Conservation (phyloP, 2,888 invertebrate genomes). For the Athetis lepigone region DNA sequence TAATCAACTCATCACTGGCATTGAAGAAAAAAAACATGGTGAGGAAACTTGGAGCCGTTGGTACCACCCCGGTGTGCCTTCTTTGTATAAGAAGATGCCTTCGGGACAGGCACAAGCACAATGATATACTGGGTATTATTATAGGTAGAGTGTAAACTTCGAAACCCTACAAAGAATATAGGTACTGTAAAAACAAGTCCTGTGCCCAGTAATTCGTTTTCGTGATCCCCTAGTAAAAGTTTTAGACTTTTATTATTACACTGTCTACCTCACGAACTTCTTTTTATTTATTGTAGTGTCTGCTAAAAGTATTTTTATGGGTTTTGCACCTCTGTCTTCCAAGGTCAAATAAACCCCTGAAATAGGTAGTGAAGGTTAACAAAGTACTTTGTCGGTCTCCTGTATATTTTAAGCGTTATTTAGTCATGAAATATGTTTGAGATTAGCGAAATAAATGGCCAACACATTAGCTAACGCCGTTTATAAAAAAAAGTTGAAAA, state of each 20-base stretch:
- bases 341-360: slow-evolving; percentile 17
- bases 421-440: slow-evolving; percentile 35
- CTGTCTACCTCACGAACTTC: slow-evolving; percentile 2
- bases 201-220: slow-evolving; percentile 31
- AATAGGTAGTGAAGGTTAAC: slow-evolving; percentile 40
- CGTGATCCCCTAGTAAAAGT: slow-evolving; percentile 31
- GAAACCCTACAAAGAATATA: not conserved
- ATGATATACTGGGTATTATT: too few species aligned
- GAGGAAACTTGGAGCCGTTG: too few species aligned
- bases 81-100: too few species aligned
- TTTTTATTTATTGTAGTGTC: slow-evolving; percentile 28
- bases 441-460: slow-evolving; percentile 34
- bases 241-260: slow-evolving; percentile 30
- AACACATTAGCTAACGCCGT: slow-evolving; percentile 1
- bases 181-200: not conserved
- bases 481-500: not conserved
- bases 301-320: slow-evolving; percentile 34
- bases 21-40: too few species aligned
- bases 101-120: not conserved
- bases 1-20: too few species aligned
- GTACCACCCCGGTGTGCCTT: too few species aligned
- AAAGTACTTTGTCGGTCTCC: slow-evolving; percentile 35
- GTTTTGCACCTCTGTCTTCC: slow-evolving; percentile 8
- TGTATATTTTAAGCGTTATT: slow-evolving; percentile 29
- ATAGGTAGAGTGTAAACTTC: not conserved